Conservation (phyloP, 2,113 vertebrate genomes). For the Clarias magur region DNA sequence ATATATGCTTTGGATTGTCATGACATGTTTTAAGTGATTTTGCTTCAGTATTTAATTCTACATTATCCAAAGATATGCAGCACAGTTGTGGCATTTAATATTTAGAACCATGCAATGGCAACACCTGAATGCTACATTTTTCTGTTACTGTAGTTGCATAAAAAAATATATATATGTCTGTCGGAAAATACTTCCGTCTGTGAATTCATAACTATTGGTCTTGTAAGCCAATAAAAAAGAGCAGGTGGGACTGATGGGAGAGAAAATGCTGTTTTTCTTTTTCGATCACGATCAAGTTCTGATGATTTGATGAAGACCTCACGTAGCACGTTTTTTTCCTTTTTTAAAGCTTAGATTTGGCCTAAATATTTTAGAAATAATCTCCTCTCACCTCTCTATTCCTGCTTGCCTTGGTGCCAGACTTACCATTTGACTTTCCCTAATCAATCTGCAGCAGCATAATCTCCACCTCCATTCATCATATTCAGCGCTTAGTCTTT, state of each 20-base stretch:
- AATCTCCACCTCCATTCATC: conserved; percentile 37
- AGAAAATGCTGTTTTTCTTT: neutral
- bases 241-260: neutral
- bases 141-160: neutral
- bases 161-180: too few relatives aligned
- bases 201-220: neutral
- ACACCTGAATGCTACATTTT: neutral
- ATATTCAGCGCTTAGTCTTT: conserved; percentile 43
- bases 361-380: conserved; percentile 56
- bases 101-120: neutral
- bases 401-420: conserved; percentile 68
- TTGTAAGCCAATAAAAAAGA: neutral
- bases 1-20: conserved; percentile 41
- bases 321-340: conserved; percentile 32
- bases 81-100: neutral
- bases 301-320: conserved; percentile 43
- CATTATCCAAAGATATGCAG: neutral
- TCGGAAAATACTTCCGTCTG: neutral
- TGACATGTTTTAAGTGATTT: neutral
- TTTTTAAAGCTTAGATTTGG: conserved; percentile 44
- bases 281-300: conserved; percentile 21
- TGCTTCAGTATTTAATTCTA: neutral
- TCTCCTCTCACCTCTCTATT: conserved; percentile 61
- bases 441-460: conserved; percentile 44
- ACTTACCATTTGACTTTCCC: conserved; percentile 60